Conservation (phyloP, 1,140 invertebrate genomes). For the Drosophila bocqueti region DNA sequence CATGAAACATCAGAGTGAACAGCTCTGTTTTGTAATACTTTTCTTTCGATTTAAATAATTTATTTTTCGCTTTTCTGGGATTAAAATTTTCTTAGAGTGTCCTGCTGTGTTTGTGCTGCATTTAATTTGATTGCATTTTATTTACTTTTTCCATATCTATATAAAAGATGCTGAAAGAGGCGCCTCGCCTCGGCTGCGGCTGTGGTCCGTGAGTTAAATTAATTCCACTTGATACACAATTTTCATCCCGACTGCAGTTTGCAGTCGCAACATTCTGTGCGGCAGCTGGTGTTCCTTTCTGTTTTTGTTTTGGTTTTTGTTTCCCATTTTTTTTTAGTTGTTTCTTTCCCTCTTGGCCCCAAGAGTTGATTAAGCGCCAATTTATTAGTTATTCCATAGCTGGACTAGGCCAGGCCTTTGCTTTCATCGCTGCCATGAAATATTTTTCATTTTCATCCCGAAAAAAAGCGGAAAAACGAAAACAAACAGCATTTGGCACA, state of each 20-base stretch:
- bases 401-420: slow-evolving; percentile 57
- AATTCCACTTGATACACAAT: slow-evolving; percentile 78
- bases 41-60: not conserved
- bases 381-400: slow-evolving; percentile 75
- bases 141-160: slow-evolving; percentile 63
- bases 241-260: slow-evolving; percentile 35
- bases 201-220: slow-evolving; percentile 54
- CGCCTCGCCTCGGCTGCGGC: slow-evolving; percentile 40
- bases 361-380: slow-evolving; percentile 78
- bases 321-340: not conserved
- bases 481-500: slow-evolving; percentile 59
- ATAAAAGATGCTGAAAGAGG: slow-evolving; percentile 49
- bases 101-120: slow-evolving; percentile 65
- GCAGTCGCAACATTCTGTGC: slow-evolving; percentile 54
- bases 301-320: slow-evolving; percentile 26
- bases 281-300: slow-evolving; percentile 49
- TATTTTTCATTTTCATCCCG: slow-evolving; percentile 66
- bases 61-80: not conserved
- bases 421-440: slow-evolving; percentile 75
- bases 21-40: not conserved
- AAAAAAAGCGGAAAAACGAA: slow-evolving; percentile 16
- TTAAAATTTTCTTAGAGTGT: not conserved
- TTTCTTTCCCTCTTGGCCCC: slow-evolving; percentile 22
- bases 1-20: accelerated
- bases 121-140: slow-evolving; percentile 84